Conservation (phyloP, 2,888 invertebrate species). For the Nephrotoma flavescens region DNA sequence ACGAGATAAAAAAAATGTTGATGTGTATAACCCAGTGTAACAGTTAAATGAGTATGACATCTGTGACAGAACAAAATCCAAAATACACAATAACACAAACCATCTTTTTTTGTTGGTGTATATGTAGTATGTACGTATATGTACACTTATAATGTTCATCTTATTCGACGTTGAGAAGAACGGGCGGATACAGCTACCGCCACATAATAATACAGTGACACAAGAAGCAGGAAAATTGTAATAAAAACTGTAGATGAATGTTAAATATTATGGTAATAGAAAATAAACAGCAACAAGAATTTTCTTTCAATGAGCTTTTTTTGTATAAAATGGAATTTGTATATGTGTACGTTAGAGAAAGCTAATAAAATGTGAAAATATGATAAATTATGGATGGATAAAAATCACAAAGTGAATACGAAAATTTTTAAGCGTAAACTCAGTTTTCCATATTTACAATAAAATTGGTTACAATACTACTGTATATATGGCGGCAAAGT, state of each 20-base stretch:
- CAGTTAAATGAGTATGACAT: not conserved
- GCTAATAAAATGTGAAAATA: not conserved
- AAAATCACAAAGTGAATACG: not conserved
- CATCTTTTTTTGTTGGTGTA: not conserved
- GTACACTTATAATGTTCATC: not conserved
- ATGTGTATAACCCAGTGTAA: not conserved
- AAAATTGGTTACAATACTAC: not conserved
- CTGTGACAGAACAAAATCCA: not conserved
- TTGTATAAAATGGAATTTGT: not conserved
- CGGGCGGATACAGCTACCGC: not conserved
- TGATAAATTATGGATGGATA: not conserved
- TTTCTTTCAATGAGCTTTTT: not conserved
- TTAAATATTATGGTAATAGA: not conserved
- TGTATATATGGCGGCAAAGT: not conserved
- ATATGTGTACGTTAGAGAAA: not conserved
- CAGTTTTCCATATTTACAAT: not conserved
- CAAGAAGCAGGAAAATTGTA: not conserved
- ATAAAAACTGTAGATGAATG: not conserved
- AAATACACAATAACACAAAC: not conserved
- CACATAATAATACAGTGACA: not conserved
- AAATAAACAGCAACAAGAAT: not conserved
- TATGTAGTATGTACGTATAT: not conserved
- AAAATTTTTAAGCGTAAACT: not conserved
- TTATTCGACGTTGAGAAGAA: not conserved
- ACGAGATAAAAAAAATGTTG: not conserved